Base-by-base conservation (phyloP, 2,888 invertebrate species). In the Cerastis rubricosa region DNA sequence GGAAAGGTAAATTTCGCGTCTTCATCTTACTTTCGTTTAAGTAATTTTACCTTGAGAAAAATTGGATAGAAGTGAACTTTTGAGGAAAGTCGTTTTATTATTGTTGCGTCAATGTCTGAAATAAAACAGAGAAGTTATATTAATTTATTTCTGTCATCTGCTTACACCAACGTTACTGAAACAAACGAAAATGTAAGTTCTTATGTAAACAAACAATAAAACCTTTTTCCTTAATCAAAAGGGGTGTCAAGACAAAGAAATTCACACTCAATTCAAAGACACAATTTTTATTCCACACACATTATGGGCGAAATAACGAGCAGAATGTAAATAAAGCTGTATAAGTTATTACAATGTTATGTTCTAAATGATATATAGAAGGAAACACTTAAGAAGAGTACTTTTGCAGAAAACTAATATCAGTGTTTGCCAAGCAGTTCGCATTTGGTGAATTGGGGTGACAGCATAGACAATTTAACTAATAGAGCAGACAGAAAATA, bases 351-450 rank as follows among this genome's bases (percentile, higher is more conserved):
- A 76, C 76, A 74, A 77, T 87, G 85, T 84, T 88, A 87, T 88
- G 80, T 80, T 76, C 84, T 88, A 85, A 84, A 93, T 93, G 93
- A 95, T 92, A 95, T 94, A 94, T 94, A 93, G 92, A 92, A 90
- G 91, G 92, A 94, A 94, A 93, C 94, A 95, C 95, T 95, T 92
- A 93, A 91, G 92, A 88, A 89, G 89, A 95, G 94, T 95, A 94
- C 92, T 95, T 94, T 94, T 92, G 91, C 88, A 93, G 92, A 92
- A 94, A 95, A 94, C 94, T 95, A 95, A 95, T 95, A 95, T 95
- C 95, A 92, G 91, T 95, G 94, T 95, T 95, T 95, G 95, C 94
- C 95, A 95, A 95, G 92, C 94, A 94, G 94, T 92, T 93, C 94
- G 92, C 94, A 93, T 95, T 94, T 92, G 90, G 88, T 89, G 93